A percentile compares a stretch with the other conserved stretches of the same genome.
Evolutionary conservation across 2,113 vertebrate species (phyloP).

Genomic region (cattle (Bos taurus)): ARS-UCD2.0 NC_037339.1:32992001-32992500

Average conservation of each 20-base stretch:
- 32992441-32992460: background rate
- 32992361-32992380: conserved; percentile 43
- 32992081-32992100: background rate
- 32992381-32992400: conserved; percentile 50
- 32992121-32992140: background rate
- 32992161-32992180: background rate
- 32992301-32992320: conserved; percentile 62
- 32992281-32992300: conserved; percentile 55
- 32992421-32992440: background rate
- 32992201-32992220: conserved; percentile 21
- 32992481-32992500: background rate
- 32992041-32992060: background rate
- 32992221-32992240: conserved; percentile 67
- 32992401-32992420: conserved; percentile 67
- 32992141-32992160: background rate
- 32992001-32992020: background rate
- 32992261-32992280: background rate
- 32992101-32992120: background rate
- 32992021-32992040: background rate
- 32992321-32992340: conserved; percentile 75
- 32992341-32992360: conserved; percentile 59
- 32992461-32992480: background rate
- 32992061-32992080: background rate
- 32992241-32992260: conserved; percentile 41
- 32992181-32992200: background rate